Evolutionary conservation across 1,140 invertebrate species (phyloP), one percentile per base, ranked within the genome.

Genomic region (Orussus abietinus): DNA sequence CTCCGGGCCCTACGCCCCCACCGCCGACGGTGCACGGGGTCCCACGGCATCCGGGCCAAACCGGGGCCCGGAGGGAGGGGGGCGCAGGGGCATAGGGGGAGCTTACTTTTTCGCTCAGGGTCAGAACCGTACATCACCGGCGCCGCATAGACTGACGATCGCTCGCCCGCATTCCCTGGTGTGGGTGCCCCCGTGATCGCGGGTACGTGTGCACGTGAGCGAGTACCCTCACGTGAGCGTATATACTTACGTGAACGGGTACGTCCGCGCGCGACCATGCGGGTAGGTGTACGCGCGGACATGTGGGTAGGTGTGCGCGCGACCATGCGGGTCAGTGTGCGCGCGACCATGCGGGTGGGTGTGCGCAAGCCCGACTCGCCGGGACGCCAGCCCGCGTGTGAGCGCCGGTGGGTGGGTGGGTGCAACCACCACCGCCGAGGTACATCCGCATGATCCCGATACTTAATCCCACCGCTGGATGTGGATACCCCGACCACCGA

Each of bases 81-180:
- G 19, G 19, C 28, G 7, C 32, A 9, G 32, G 42, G 26, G 21
- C n/a, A 22, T n/a, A 13, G 11, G 34, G 39, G 35, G 49, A 28
- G 45, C 51, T 51, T 25, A 35, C 52, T 66, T 59, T 61, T 67
- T 58, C 57, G 55, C 57, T 66, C 62, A 67, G 66, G 66, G 66
- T 69, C 66, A 69, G 51, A 65, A 64, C 53, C 64, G 65, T 68
- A 67, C 62, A 68, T 68, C 65, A 69, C 57, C 55, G 51, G 49
- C 26, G 43, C 51, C 43, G 43, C 45, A 35, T 55, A 53, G 55
- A 55, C 55, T 54, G 58, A 65, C 52, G 53, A 67, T 62, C 49
- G 50, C 32, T 47, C 45, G 46, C 38, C 48, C 42, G 48, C 50
- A 53, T 59, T 56, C 58, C 51, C 28, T 20, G 12, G 11, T 57